Base-by-base conservation (phyloP, 2,113 vertebrate genomes). In the Silurus asotus region DNA sequence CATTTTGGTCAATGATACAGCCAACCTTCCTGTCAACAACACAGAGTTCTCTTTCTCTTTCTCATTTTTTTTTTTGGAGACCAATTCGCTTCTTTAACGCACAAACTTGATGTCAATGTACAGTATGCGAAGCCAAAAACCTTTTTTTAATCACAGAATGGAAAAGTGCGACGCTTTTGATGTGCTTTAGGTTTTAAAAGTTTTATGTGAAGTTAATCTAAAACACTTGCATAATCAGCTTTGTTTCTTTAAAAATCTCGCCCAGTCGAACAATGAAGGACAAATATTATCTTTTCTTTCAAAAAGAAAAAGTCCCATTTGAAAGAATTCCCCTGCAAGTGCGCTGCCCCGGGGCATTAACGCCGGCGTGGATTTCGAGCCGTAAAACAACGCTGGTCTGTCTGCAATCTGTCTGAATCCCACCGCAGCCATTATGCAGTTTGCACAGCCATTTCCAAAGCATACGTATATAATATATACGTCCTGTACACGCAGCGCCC, bases 341-440 rank as follows among this genome's bases (percentile, higher is more conserved):
- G 76, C 55, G 23, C 55, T 0, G n/a, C 45, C 20, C 51, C 20
- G 58, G 25, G 53, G 70, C 49, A 48, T 14, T 83, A 72, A 59
- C 25, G 15, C 25, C 55, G 37, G 1, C 7, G 56, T 5, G 0
- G 74, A 75, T 11, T 25, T 15, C 2, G 48, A 65, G 48, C 48
- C 49, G 37, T 85, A 67, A 79, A 85, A 69, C 62, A 79, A 58
- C 56, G 56, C 56, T 37, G 23, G 14, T 74, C 78, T 82, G 78
- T 81, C 84, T 58, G n/a, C 59, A 20, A 28, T 65, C 58, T 53
- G 59, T 62, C 83, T 8, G 53, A 76, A 81, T 88, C 84, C 81
- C 85, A 67, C 28, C 20, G 59, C 61, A 53, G 20, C 45, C 49
- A 37, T 87, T 72, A 62, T 11, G 56, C 25, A 56, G 45, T 79